Base-by-base conservation (phyloP, 2,888 invertebrate genomes). In the Myopa testacea region DNA sequence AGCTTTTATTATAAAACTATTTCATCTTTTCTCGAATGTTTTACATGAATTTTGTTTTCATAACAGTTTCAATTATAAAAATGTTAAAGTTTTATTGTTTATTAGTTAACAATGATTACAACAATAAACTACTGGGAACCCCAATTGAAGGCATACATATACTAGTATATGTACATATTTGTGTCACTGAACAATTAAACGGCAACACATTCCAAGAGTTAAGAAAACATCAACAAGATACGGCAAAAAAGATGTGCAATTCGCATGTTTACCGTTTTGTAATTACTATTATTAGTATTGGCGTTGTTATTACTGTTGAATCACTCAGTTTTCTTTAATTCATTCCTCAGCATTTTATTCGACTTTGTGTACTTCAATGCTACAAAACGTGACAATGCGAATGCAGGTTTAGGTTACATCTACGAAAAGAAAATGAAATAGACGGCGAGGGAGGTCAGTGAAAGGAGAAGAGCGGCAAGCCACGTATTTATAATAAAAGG, bases 351-450 rank as follows among this genome's bases (percentile, higher is more conserved):
- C 50, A 70, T 70, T 50, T 55, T 14, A 70, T 70, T 34, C 52
- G 19, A n/a, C 62, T 60, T 72, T 60, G 72, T 72, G 60, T 26
- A 38, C 34, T 62, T 45, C 26, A 34, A 26, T 45, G 34, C 55
- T 34, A 37, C 45, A 68, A 75, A 75, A 65, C 76, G 75, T 79
- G 78, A 79, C 81, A 81, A 79, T 80, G 79, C 73, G 80, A 82
- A 81, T 78, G 81, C 78, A 12, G 52, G 1, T 12, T 79, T 73
- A 52, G 26, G 26, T 26, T 26, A 78, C 14, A 78, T 73, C 65
- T 40, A 38, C 26, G 16, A 63, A n/a, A 26, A 26, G 26, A 2
- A 26, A 26, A 26, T 26, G 26, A 2, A 26, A 26, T 26, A 2
- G 26, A 14, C 45, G 69, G n/a, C n/a, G n/a, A n/a, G n/a, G 34